Evolutionary conservation across 2,113 vertebrate species (phyloP).

Genomic region (Thamnophis sirtalis): DNA sequence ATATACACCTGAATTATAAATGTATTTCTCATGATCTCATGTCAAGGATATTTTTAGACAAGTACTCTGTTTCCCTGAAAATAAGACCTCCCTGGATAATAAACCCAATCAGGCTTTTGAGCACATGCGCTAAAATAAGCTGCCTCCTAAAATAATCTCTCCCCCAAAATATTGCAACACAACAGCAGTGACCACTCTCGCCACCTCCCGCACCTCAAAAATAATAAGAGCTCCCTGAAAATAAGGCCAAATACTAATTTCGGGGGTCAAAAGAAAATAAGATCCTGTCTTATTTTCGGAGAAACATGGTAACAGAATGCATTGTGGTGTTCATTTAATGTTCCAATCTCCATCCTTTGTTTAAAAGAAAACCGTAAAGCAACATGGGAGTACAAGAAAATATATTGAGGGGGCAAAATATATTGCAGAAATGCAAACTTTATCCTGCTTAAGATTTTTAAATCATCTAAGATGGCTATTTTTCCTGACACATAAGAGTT

Average conservation of each 20-base stretch:
- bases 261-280: no score
- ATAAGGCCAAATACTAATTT: no score
- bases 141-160: no score
- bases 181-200: no score
- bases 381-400: not conserved
- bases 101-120: no score
- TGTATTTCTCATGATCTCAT: not conserved
- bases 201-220: no score
- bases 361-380: not conserved
- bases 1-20: not conserved
- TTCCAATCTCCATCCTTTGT: not conserved
- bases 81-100: no score
- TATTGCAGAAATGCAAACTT: not conserved
- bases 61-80: no score
- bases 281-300: no score
- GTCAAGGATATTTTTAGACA: not conserved
- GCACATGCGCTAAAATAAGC: no score
- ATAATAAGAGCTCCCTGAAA: no score
- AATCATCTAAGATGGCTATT: not conserved
- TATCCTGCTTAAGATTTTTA: not conserved
- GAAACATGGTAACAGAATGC: accelerated
- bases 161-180: no score
- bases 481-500: not conserved
- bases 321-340: not conserved
- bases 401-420: not conserved